Base-by-base conservation (phyloP, 2,113 vertebrate species). In the Tupaia tana region DNA sequence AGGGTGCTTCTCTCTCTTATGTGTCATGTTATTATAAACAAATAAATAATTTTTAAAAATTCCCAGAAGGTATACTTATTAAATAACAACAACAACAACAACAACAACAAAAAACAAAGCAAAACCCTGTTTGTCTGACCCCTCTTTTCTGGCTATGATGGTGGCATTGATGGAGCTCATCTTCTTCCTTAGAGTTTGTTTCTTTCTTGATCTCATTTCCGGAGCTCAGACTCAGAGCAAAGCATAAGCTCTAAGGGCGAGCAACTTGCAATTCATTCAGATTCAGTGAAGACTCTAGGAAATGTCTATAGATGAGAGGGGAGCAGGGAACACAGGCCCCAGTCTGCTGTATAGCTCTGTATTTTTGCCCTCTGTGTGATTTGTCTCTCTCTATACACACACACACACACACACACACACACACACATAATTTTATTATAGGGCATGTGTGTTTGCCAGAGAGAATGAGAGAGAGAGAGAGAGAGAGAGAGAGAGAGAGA, bases 141-240 rank as follows among this genome's bases (percentile, higher is more conserved):
- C 19, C 54, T 74, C 61, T 92, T 89, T 89, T 52, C 59, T 61
- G 54, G 31, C 31, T 67, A 10, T 93, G 87, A 22, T n/a, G 13
- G 1, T 74, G 56, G 25, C 54, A 13, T 79, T 56, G 54, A 74
- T 70, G 29, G 56, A 58, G 8, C 4, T 73, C 59, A 29, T 77
- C 15, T 20, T 64, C 54, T 59, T 75, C 69, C 34, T 69, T 15
- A 25, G 18, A 83, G 52, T 70, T 52, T 90, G 90, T 1, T 43
- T 18, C 11, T 59, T 84, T 29, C 67, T 81, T 74, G 34, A 19
- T 94, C 29, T 93, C 34, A 6, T 82, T 94, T 87, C 81, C 61
- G 64, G 29, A 86, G 34, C 56, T 74, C 16, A 34, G 63, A 61
- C 31, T 73, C 73, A 74, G 73, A 90, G 63, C 15, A 64, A 84